phyloP scores from a whole-genome alignment of 2,113 vertebrate species.

The Propithecus coquereli region DNA sequence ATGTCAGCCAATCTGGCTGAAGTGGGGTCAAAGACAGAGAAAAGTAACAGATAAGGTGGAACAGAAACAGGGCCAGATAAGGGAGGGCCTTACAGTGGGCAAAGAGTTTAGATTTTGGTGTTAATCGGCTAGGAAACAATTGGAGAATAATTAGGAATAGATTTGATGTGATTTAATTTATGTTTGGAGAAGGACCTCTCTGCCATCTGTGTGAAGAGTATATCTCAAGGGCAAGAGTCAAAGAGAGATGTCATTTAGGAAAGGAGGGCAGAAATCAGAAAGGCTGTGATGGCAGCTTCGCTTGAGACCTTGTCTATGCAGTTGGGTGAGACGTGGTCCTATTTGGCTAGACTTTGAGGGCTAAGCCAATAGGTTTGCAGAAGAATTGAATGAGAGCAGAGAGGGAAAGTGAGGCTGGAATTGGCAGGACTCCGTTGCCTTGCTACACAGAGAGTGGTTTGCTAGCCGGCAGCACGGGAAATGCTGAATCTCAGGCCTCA shows the following conservation, averaged over 20 bases:
- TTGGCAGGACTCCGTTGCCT: no score
- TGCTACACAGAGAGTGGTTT: background rate
- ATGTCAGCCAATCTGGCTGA: background rate
- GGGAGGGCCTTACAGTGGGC: background rate
- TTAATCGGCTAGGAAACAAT: background rate
- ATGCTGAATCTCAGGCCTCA: background rate
- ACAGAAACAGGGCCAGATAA: background rate
- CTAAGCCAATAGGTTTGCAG: background rate
- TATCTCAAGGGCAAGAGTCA: no score
- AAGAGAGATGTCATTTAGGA: background rate
- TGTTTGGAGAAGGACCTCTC: background rate
- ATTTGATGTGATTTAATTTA: background rate
- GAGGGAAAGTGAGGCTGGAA: background rate
- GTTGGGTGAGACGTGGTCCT: background rate
- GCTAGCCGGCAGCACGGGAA: background rate
- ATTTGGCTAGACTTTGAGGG: background rate
- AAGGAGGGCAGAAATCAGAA: background rate
- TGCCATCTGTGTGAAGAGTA: background rate
- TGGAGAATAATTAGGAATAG: background rate
- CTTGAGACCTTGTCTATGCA: no score
- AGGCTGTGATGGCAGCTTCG: background rate
- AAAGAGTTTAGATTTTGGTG: background rate
- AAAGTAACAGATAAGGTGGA: background rate
- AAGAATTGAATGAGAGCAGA: background rate
- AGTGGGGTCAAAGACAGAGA: background rate